These are phyloP conservation scores for Drosophila ironensis DNA, from an alignment of 1,140 invertebrate genomes.

Conservation along the genomic window DNA sequence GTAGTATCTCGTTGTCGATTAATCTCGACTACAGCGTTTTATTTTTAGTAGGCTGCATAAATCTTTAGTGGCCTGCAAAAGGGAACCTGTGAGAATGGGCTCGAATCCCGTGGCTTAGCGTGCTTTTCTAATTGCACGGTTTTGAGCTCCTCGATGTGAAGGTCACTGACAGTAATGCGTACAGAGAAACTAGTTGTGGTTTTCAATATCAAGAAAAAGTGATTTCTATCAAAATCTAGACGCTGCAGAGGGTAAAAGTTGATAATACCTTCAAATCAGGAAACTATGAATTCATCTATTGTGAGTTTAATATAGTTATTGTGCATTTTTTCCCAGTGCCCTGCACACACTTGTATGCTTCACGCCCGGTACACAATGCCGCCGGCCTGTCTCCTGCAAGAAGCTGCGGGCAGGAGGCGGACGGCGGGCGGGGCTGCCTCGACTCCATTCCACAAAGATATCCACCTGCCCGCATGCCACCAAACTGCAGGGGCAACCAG, in stretches of 20 bases:
- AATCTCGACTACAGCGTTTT: no score
- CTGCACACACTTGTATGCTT: conserved; percentile 5
- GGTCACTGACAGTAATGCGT: conserved; percentile 64
- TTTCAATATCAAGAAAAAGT: no score
- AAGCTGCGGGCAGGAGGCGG: conserved; percentile 44
- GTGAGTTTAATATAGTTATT: not conserved
- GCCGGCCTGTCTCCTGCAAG: conserved; percentile 64
- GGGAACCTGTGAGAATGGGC: conserved; percentile 18
- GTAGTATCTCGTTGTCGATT: no score
- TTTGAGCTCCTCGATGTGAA: conserved; percentile 43
- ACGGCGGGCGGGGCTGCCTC: conserved; percentile 3
- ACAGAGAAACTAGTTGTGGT: no score
- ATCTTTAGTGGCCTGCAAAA: conserved; percentile 49
- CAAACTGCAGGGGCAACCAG: conserved; percentile 58
- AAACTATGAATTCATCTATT: no score
- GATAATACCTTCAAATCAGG: no score
- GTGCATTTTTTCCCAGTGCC: not conserved
- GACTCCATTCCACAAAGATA: conserved; percentile 5
- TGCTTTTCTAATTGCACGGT: conserved; percentile 72
- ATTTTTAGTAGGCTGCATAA: conserved; percentile 32
- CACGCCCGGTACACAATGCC: conserved; percentile 42
- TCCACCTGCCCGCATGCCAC: conserved; percentile 60
- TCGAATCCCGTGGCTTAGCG: conserved; percentile 44
- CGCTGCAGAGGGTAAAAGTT: no score
- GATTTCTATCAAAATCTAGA: no score